Base-by-base conservation (phyloP, 2,888 invertebrate genomes). In the Limnephilus lunatus region DNA sequence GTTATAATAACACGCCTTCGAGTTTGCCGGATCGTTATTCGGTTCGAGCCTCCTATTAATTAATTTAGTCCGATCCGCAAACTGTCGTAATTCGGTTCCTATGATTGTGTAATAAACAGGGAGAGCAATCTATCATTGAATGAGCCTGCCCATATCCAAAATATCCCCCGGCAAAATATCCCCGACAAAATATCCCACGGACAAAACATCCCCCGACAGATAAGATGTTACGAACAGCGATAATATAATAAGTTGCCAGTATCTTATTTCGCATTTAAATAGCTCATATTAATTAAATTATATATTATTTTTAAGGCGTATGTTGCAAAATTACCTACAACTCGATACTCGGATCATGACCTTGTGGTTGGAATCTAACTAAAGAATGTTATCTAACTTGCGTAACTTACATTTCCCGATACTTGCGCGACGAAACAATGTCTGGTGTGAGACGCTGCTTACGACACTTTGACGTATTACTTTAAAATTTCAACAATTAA, bases 311-410 rank as follows among this genome's bases (percentile, higher is more conserved):
- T 68, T 25, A 25, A 25, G 25, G n/a, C 68, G 9, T 68, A n/a
- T 68, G 25, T n/a, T 68, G 68, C 68, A 68, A 85, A 32, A 39
- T 85, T 85, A n/a, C 85, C 39, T 85, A 44, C 32, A 39, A n/a
- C 39, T 31, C 82, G 82, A 82, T 82, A 30, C 32, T 82, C 32
- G 85, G 85, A 85, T 85, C 85, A 85, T 85, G 85, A 85, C 85
- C 85, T 85, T 85, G 85, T 35, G 12, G n/a, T n/a, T 12, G 85
- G 32, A 85, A 85, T 85, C 39, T 39, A 85, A 85, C 19, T 35
- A 39, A 39, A 85, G 85, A 85, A 85, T 85, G 35, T 85, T 85
- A 85, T 85, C 85, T 85, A 0, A 35, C 85, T 39, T 39, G 85
- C 35, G 85, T 39, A 85, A 85, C 39, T 82, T 30, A 82, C 82